Base-by-base conservation (phyloP, 2,797 vertebrate genomes). In the Coregonus ussuriensis region DNA sequence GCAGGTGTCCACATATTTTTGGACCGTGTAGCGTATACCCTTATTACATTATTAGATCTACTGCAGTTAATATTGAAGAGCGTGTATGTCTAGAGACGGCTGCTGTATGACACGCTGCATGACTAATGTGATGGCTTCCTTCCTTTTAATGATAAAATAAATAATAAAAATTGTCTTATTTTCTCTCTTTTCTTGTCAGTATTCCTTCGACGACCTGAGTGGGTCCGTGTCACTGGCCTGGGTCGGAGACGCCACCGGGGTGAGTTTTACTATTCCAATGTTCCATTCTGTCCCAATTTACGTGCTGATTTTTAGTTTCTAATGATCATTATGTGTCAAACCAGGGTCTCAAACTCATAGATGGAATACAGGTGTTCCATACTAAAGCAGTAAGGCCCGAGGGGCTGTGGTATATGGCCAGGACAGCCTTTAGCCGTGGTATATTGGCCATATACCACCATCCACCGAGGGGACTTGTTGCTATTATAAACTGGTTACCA, bases 211-310 rank as follows among this genome's bases (percentile, higher is more conserved):
- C 72, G 96, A 98, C 87, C 92, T 96, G 83, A 96, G 97, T 83
- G 96, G 96, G 79, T 96, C 96, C 0, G 96, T 98, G 77, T 95
- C 96, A 0, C 93, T 99, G 81, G 97, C 97, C 84, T 99, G 97
- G 97, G 95, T 98, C 86, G 97, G 97, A 85, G 96, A 97, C 84
- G 95, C 94, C 88, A 96, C 96, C 11, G 97, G 97, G 93, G 97
- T 99, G 89, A 97, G 97, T 95, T 52, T 84, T 74, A 7, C 1
- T 75, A 4, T 77, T 29, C 29, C 71, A 56, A 52, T 7, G 70
- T 52, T 16, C 69, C 35, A 35, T 35, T 71, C 21, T 5, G 29
- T 72, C 52, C 18, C 9, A 47, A 47, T 47, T 47, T 47, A 63
- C 13, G 56, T n/a, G 56, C 56, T 59, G n/a, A 6, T 59, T 6